Conservation (phyloP, 2,797 vertebrate genomes). For the Emydoidea blandingii region DNA sequence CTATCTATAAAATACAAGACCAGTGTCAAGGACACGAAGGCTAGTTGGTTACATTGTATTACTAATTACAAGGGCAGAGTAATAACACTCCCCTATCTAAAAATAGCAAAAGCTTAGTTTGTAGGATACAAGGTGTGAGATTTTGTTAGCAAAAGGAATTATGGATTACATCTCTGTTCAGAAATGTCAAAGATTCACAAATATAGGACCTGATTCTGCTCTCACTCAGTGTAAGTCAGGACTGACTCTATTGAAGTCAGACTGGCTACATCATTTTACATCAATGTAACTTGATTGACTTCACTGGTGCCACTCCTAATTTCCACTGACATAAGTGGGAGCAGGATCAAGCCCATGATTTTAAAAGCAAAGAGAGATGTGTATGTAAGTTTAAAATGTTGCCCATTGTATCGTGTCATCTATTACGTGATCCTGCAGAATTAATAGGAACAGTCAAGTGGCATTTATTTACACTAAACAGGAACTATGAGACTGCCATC, state of each 20-base stretch:
- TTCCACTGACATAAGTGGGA: not conserved
- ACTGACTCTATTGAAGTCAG: not conserved
- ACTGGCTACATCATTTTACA: not conserved
- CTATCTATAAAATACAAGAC: not conserved
- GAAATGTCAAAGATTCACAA: not conserved
- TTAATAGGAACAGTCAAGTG: constrained; percentile 53
- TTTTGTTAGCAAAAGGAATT: not conserved
- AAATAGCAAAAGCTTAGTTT: not conserved
- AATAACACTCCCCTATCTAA: not conserved
- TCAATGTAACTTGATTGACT: not conserved
- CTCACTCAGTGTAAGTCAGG: not conserved
- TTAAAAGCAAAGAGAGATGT: not conserved
- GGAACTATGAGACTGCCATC: constrained; percentile 30
- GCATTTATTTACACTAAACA: constrained; percentile 56
- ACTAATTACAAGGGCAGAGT: not conserved
- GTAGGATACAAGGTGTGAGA: not conserved
- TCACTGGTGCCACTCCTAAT: not conserved
- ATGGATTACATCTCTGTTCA: not conserved
- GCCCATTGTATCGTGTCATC: constrained; percentile 15
- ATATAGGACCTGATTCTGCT: not conserved
- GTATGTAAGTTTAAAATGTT: not conserved
- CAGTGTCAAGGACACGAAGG: not conserved
- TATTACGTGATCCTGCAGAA: not conserved
- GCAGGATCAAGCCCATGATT: not conserved
- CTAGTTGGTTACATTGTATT: not conserved